These are phyloP conservation scores for Contarinia nasturtii DNA, from an alignment of 1,140 invertebrate genomes.

Conservation along the genomic window DNA sequence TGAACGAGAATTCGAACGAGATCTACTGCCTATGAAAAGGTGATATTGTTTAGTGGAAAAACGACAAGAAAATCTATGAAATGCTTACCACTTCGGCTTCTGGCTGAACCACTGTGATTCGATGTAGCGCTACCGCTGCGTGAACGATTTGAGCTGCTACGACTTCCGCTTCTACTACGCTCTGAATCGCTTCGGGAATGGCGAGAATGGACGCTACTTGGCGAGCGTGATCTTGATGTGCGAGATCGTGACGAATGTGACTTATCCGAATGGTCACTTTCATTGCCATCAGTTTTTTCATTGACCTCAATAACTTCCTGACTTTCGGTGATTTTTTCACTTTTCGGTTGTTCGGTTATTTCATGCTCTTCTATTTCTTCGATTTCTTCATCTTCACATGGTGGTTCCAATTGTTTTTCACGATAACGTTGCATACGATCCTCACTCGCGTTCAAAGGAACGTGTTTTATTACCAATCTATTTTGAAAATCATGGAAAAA, in stretches of 20 bases:
- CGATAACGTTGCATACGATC: conserved; percentile 69
- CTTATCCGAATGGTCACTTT: conserved; percentile 18
- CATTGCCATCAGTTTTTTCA: conserved; percentile 12
- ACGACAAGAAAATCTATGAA: too few species aligned
- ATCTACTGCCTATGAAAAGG: conserved; percentile 6
- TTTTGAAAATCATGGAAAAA: background rate
- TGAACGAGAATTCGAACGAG: conserved; percentile 6
- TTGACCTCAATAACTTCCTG: conserved; percentile 18
- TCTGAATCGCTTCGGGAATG: background rate
- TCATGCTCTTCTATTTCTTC: conserved; percentile 39
- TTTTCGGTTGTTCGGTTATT: conserved; percentile 50
- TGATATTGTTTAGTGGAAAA: too few species aligned
- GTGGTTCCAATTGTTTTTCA: conserved; percentile 73
- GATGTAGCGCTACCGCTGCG: conserved; percentile 2
- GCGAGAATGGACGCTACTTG: conserved; percentile 12
- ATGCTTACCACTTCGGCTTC: conserved; percentile 10
- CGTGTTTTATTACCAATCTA: conserved; percentile 59
- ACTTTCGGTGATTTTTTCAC: conserved; percentile 29
- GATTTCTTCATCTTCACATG: conserved; percentile 60
- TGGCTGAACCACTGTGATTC: background rate
- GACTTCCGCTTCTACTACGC: background rate
- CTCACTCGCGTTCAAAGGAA: conserved; percentile 70
- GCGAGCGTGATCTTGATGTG: conserved; percentile 7
- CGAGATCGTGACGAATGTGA: conserved; percentile 13
- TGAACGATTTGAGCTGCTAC: conserved; percentile 10